Evolutionary conservation across 2,888 invertebrate species (phyloP).

Genomic region (Leptopterna dolabrata): DNA sequence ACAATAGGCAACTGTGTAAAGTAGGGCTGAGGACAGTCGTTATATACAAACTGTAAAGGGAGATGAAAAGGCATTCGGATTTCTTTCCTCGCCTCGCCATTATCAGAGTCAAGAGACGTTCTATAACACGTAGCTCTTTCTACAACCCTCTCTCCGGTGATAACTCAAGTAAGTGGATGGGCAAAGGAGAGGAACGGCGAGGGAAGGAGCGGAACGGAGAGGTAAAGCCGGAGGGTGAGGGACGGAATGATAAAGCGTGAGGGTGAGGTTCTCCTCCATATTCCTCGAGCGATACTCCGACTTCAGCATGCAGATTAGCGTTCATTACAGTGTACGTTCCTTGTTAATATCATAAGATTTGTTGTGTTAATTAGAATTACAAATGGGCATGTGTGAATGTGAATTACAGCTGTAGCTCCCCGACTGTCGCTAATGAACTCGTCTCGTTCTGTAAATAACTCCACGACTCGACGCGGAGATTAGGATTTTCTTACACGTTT

Average conservation of each 20-base stretch:
- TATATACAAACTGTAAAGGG: neutral
- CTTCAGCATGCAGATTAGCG: slow-evolving; percentile 11
- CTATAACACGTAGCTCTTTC: neutral
- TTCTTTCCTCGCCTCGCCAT: neutral
- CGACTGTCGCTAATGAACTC: neutral
- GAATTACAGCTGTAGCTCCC: slow-evolving; percentile 19
- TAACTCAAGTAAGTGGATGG: neutral
- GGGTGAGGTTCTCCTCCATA: neutral
- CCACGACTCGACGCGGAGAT: neutral
- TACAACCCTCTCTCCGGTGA: neutral
- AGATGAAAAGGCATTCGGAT: neutral
- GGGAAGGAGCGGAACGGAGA: neutral
- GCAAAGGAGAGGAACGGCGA: neutral
- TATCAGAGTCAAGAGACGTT: neutral
- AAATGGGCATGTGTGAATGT: slow-evolving; percentile 29
- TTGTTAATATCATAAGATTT: slow-evolving; percentile 35
- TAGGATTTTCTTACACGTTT: neutral
- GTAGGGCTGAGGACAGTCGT: neutral
- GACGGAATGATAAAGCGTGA: neutral
- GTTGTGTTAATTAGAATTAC: slow-evolving; percentile 42
- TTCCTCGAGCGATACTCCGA: neutral
- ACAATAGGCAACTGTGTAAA: too few species aligned
- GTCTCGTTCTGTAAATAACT: neutral
- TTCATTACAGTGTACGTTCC: slow-evolving; percentile 5
- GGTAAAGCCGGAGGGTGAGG: too few species aligned